A percentile compares a stretch with the other conserved stretches of the same genome.
These are phyloP conservation scores for Ormyrus pomaceus DNA, from an alignment of 2,888 invertebrate species.

Conservation along the genomic window DNA sequence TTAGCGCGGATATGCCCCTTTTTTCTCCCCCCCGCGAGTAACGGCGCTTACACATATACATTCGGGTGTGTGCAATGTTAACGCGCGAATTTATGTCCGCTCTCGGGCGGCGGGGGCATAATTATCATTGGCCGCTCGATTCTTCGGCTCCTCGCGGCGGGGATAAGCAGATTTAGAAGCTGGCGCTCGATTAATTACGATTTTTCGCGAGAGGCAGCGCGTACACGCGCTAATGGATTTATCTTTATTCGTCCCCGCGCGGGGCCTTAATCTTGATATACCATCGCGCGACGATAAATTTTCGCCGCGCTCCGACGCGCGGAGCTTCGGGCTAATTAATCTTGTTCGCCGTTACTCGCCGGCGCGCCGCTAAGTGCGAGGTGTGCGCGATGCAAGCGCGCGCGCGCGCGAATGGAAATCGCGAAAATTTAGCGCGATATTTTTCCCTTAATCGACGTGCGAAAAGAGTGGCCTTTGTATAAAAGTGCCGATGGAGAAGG, in stretches of 20 bases:
- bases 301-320: conserved; percentile 14
- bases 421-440: neutral
- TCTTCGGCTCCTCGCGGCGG: neutral
- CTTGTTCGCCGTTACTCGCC: conserved; percentile 20
- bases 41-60: neutral
- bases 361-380: neutral
- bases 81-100: neutral
- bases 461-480: too few species aligned
- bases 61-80: neutral
- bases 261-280: conserved; percentile 25
- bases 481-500: too few species aligned
- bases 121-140: neutral
- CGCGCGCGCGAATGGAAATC: neutral
- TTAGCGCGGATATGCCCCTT: neutral
- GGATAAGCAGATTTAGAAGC: neutral
- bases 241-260: conserved; percentile 25
- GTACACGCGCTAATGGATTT: conserved; percentile 45
- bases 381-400: neutral
- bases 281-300: conserved; percentile 51
- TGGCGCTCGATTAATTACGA: conserved; percentile 35
- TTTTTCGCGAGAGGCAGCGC: conserved; percentile 4
- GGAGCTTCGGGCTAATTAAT: conserved; percentile 39
- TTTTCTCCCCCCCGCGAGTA: neutral
- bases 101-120: neutral
- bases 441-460: too few species aligned